These are phyloP conservation scores for Drosophila sproati DNA, from an alignment of 1,140 invertebrate species.

Conservation along the genomic window DNA sequence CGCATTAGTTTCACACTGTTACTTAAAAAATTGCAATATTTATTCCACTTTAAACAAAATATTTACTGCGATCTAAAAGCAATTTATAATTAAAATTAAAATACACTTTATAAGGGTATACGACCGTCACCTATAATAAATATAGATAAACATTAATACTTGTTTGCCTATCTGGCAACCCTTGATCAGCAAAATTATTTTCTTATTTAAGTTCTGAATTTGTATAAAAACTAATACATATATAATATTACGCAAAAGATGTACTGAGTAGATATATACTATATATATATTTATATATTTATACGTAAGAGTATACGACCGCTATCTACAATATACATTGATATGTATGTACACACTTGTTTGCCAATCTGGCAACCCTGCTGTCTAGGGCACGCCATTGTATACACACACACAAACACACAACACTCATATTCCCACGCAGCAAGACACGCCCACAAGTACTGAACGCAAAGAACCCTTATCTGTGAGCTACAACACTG, in stretches of 20 bases:
- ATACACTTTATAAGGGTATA: too few species aligned
- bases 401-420: conserved; percentile 16
- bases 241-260: too few species aligned
- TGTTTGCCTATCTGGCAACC: background rate
- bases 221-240: too few species aligned
- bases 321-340: too few species aligned
- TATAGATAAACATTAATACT: background rate
- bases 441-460: conserved; percentile 50
- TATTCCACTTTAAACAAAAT: too few species aligned
- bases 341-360: background rate
- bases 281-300: background rate
- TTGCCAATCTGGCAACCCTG: conserved; percentile 36
- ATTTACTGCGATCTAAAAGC: too few species aligned
- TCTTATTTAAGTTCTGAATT: too few species aligned
- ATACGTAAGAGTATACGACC: background rate
- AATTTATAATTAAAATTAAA: too few species aligned
- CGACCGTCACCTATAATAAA: background rate
- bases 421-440: conserved; percentile 6
- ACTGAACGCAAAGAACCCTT: conserved; percentile 26
- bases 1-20: too few species aligned
- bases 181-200: too few species aligned
- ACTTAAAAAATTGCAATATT: too few species aligned
- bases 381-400: conserved; percentile 14
- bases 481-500: conserved; percentile 62
- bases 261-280: too few species aligned